Conservation (phyloP, 2,797 vertebrate species). For the Serranus cabrilla region DNA sequence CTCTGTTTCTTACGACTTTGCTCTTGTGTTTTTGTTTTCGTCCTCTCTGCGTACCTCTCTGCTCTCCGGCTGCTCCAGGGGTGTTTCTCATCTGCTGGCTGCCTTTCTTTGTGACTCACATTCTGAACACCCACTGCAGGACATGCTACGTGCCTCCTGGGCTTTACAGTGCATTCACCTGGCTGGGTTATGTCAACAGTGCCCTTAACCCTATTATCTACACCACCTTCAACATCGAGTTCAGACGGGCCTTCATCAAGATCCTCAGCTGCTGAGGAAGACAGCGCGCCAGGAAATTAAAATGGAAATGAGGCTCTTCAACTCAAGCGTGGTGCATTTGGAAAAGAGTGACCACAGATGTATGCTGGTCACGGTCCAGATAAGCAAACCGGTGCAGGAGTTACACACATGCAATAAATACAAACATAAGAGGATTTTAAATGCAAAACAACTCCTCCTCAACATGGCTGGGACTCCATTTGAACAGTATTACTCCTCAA, state of each 20-base stretch:
- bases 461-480: constrained; percentile 29
- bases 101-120: constrained; percentile 96
- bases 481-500: constrained; percentile 54
- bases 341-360: constrained; percentile 32
- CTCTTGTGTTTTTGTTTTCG: constrained; percentile 23
- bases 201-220: constrained; percentile 96
- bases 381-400: neutral
- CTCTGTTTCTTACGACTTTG: constrained; percentile 3
- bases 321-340: constrained; percentile 3
- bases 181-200: constrained; percentile 96
- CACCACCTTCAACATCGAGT: constrained; percentile 95
- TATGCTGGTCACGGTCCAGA: constrained; percentile 4
- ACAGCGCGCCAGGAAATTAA: constrained; percentile 37
- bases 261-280: constrained; percentile 91
- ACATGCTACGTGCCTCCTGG: constrained; percentile 89
- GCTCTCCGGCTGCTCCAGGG: constrained; percentile 81
- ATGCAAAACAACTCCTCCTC: constrained; percentile 6
- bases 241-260: constrained; percentile 96
- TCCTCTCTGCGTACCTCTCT: constrained; percentile 31
- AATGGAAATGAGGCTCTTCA: constrained; percentile 55
- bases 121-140: constrained; percentile 94
- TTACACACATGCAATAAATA: constrained; percentile 38
- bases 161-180: constrained; percentile 94
- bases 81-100: constrained; percentile 97
- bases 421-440: constrained; percentile 32